Evolutionary conservation across 2,888 invertebrate species (phyloP).

Genomic region (Acanthosepion lycidas): DNA sequence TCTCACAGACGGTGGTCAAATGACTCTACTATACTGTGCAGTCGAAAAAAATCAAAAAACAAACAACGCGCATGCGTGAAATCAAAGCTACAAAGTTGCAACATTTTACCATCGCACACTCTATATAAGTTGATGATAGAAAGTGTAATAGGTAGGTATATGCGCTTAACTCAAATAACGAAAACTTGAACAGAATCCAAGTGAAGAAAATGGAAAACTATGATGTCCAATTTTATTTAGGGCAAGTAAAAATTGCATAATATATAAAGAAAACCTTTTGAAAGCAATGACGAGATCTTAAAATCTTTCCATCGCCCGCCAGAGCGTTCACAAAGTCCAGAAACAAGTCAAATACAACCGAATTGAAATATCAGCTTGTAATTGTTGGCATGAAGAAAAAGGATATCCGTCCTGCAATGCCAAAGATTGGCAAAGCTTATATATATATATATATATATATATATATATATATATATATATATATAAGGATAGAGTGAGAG

Average conservation of each 20-base stretch:
- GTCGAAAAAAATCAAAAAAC: too few species aligned
- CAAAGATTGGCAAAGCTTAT: background rate
- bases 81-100: too few species aligned
- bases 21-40: too few species aligned
- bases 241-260: background rate
- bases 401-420: background rate
- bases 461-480: background rate
- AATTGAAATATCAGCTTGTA: conserved; percentile 3
- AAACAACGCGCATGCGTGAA: too few species aligned
- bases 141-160: too few species aligned
- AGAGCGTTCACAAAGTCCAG: background rate
- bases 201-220: background rate
- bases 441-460: background rate
- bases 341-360: background rate
- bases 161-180: too few species aligned
- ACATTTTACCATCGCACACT: too few species aligned
- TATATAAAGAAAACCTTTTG: background rate
- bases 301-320: background rate
- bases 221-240: background rate
- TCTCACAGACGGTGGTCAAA: too few species aligned
- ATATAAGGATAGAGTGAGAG: background rate
- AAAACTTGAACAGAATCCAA: background rate
- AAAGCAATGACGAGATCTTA: background rate
- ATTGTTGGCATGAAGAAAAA: background rate
- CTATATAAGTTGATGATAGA: too few species aligned